Percentiles rank a stretch among this genome's conserved stretches.
These are phyloP conservation scores for Phaedon cochleariae DNA, from an alignment of 2,888 invertebrate genomes.

Conservation along the genomic window DNA sequence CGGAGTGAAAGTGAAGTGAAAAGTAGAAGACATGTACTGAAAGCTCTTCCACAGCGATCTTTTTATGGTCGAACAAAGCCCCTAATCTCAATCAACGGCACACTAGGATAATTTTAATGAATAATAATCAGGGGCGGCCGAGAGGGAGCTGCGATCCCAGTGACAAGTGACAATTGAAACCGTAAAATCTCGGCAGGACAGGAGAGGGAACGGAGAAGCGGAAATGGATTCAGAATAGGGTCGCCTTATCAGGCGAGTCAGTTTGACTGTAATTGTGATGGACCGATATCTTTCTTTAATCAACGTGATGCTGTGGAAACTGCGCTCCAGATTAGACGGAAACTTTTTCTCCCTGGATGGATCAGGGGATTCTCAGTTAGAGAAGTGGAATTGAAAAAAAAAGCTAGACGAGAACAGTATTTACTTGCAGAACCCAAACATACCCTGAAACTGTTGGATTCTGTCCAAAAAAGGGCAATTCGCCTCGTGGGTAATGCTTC, in stretches of 20 bases:
- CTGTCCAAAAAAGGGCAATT: too few relatives aligned
- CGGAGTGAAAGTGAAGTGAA: too few relatives aligned
- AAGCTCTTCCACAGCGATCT: too few relatives aligned
- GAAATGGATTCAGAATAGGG: constrained; percentile 41
- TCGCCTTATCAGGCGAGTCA: constrained; percentile 39
- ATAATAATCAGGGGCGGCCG: not conserved
- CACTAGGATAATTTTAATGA: constrained; percentile 17
- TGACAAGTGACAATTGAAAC: constrained; percentile 34
- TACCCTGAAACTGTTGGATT: too few relatives aligned
- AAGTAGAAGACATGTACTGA: too few relatives aligned
- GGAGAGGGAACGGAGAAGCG: constrained; percentile 30
- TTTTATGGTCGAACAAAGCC: not conserved
- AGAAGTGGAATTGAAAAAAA: too few relatives aligned
- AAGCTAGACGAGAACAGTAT: too few relatives aligned
- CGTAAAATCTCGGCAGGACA: constrained; percentile 34
- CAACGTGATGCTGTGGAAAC: constrained; percentile 7
- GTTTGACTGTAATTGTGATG: constrained; percentile 39
- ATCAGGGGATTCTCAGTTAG: too few relatives aligned
- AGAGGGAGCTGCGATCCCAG: not conserved
- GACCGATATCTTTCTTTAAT: constrained; percentile 35
- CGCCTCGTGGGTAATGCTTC: too few relatives aligned
- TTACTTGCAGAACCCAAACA: too few relatives aligned
- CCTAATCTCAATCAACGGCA: not conserved
- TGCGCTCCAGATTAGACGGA: not conserved
- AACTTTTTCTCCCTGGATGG: too few relatives aligned